These are phyloP conservation scores for Carposina sasakii DNA, from an alignment of 1,140 invertebrate genomes.

Conservation along the genomic window DNA sequence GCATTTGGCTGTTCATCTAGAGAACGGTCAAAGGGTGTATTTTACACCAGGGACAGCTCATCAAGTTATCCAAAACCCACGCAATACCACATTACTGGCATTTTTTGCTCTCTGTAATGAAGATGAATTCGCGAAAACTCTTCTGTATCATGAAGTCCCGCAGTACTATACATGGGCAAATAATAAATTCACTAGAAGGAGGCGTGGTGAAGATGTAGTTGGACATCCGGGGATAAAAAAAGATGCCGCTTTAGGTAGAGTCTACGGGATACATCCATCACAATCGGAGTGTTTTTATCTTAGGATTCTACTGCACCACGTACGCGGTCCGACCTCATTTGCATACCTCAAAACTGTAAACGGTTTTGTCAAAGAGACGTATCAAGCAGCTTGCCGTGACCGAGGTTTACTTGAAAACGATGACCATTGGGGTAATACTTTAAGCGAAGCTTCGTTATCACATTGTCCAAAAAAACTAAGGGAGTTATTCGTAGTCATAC, in stretches of 20 bases:
- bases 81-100: slow-evolving; percentile 49
- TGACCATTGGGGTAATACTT: slow-evolving; percentile 22
- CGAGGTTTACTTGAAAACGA: slow-evolving; percentile 24
- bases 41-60: slow-evolving; percentile 39
- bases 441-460: slow-evolving; percentile 21
- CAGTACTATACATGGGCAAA: slow-evolving; percentile 49
- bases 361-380: slow-evolving; percentile 21
- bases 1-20: slow-evolving; percentile 58
- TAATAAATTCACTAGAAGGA: slow-evolving; percentile 27
- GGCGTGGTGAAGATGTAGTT: slow-evolving; percentile 19
- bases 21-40: slow-evolving; percentile 59
- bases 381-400: slow-evolving; percentile 24
- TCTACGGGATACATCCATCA: slow-evolving; percentile 15
- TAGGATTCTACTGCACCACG: no score
- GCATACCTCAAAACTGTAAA: slow-evolving; percentile 20
- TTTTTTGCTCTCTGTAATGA: slow-evolving; percentile 52
- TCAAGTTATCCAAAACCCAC: slow-evolving; percentile 29
- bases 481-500: slow-evolving; percentile 21
- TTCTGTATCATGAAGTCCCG: slow-evolving; percentile 52
- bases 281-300: no score
- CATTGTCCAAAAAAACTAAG: slow-evolving; percentile 13
- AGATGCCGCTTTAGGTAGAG: slow-evolving; percentile 21
- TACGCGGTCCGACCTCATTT: no score
- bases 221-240: slow-evolving; percentile 21
- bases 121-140: slow-evolving; percentile 46